Evolutionary conservation across 2,113 vertebrate species (phyloP).

Genomic region (Phaetusa simplex): DNA sequence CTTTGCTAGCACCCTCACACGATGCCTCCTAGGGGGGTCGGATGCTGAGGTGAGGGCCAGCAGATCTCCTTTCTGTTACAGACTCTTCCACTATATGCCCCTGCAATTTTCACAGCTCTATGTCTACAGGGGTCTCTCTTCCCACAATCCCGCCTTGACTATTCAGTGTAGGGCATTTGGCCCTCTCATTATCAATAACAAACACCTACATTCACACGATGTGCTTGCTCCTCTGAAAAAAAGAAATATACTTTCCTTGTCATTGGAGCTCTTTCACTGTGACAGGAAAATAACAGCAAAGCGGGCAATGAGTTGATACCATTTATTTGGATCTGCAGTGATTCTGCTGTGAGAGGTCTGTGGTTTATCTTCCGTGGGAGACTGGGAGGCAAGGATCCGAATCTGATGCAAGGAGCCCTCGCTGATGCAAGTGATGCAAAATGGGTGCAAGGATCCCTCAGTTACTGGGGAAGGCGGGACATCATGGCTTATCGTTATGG

Average conservation of each 20-base stretch:
- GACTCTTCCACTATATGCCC: background rate
- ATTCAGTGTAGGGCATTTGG: background rate
- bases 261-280: background rate
- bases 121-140: background rate
- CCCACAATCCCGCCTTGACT: background rate
- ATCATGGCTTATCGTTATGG: background rate
- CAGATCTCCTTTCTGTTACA: background rate
- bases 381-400: background rate
- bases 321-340: background rate
- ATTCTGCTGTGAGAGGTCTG: background rate
- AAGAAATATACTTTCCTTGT: background rate
- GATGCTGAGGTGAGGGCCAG: background rate
- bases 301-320: background rate
- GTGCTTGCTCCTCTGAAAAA: background rate
- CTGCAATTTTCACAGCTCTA: background rate
- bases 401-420: background rate
- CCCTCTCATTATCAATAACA: background rate
- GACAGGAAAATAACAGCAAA: background rate
- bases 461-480: background rate
- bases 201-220: background rate
- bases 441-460: background rate
- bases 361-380: background rate
- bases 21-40: background rate
- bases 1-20: accelerated
- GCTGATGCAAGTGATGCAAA: background rate